Conservation (phyloP, 2,797 vertebrate genomes). For the Diplodus puntazzo region DNA sequence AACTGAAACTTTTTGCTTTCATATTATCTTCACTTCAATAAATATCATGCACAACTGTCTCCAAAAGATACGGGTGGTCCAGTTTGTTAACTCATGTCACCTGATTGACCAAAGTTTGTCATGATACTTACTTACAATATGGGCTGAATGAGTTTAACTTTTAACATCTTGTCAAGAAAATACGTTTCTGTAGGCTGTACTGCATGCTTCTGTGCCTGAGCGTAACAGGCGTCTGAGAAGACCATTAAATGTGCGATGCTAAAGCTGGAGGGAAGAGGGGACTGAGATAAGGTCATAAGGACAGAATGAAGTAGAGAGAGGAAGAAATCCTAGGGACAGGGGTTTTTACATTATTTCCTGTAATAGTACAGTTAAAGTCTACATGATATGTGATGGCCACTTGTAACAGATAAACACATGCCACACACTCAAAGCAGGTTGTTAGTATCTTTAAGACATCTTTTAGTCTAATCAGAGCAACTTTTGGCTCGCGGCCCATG, state of each 20-base stretch:
- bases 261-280: not conserved
- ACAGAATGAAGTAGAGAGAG: not conserved
- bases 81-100: too few species aligned
- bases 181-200: not conserved
- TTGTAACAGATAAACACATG: not conserved
- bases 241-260: not conserved
- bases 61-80: too few species aligned
- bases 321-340: not conserved
- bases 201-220: not conserved
- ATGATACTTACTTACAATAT: not conserved
- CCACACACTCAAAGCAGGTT: not conserved
- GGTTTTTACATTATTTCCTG: not conserved
- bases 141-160: not conserved
- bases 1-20: not conserved
- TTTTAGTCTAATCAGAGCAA: not conserved
- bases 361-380: not conserved
- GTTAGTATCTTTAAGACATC: not conserved
- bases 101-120: not conserved
- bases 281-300: not conserved
- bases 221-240: not conserved
- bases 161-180: not conserved
- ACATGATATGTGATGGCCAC: not conserved
- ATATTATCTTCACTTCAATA: not conserved
- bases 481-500: not conserved
- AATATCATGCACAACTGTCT: not conserved